These are phyloP conservation scores for Peromyscus maniculatus DNA, from an alignment of 2,113 vertebrate species.

Conservation along the genomic window DNA sequence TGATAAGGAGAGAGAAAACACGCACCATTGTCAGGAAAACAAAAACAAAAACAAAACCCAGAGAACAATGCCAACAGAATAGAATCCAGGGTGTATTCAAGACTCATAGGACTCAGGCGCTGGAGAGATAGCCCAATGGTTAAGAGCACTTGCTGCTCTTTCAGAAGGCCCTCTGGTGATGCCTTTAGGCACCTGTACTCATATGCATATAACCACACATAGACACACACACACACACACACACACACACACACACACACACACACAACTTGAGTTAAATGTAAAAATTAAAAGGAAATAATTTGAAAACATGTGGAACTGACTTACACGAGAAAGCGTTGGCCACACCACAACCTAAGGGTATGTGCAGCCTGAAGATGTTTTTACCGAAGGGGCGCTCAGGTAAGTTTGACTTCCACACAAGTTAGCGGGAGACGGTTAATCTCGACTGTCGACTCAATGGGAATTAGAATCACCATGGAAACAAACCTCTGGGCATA, in stretches of 20 bases:
- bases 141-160: not conserved
- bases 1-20: not conserved
- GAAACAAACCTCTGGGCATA: not conserved
- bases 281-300: not conserved
- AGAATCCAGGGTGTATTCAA: not conserved
- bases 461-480: not conserved
- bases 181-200: not conserved
- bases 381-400: not conserved
- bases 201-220: not conserved
- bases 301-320: not conserved
- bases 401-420: not conserved
- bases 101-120: not conserved
- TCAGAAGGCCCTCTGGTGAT: not conserved
- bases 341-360: not conserved
- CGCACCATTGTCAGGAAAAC: not conserved
- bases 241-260: not conserved
- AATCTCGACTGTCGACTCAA: not conserved
- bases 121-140: not conserved
- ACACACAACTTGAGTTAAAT: not conserved
- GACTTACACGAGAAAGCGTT: not conserved
- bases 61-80: not conserved
- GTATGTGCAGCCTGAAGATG: not conserved
- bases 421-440: not conserved
- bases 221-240: not conserved
- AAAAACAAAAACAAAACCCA: not conserved